Evolutionary conservation across 2,797 vertebrate genomes (phyloP), one percentile per base, ranked within the genome.

Genomic region (Neostethus bicornis): DNA sequence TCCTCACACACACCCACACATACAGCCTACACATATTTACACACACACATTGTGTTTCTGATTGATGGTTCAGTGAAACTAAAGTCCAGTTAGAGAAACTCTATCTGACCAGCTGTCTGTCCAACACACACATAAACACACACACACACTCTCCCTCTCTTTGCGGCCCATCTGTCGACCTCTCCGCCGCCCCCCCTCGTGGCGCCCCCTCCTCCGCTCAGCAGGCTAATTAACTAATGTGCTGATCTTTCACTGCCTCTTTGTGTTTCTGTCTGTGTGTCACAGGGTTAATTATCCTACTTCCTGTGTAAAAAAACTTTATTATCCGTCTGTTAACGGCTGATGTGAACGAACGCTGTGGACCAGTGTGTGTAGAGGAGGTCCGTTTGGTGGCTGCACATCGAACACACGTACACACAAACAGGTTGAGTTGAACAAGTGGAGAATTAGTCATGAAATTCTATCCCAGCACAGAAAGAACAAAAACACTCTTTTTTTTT

Each of bases 161-260:
- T n/a, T n/a, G n/a, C n/a, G 39, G 53, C 75, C 80, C 79, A 75
- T 80, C 80, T 84, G 79, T 83, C 70, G 56, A 70, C 70, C 73
- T 64, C 64, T 59, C 63, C 53, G 64, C 66, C 66, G 61, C 60
- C 66, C 32, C 37, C 28, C 45, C 46, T 47, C 42, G 2, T 23
- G n/a, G n/a, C n/a, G n/a, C 23, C 2, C 63, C 56, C 28, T 57
- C 50, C 44, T 53, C 52, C 42, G 70, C 73, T 78, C 80, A 66
- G 68, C 66, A 21, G 42, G 51, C 71, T 86, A 86, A 83, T 87
- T 83, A 86, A 70, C 70, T 86, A 85, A 82, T 79, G 76, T 79
- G 76, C 81, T 81, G 80, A 83, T 83, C 83, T 87, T 77, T 87
- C 83, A 85, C 56, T 75, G 70, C 74, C 75, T 76, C 68, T 81